Base-by-base conservation (phyloP, 2,113 vertebrate genomes). In the Nansenia antarctica region DNA sequence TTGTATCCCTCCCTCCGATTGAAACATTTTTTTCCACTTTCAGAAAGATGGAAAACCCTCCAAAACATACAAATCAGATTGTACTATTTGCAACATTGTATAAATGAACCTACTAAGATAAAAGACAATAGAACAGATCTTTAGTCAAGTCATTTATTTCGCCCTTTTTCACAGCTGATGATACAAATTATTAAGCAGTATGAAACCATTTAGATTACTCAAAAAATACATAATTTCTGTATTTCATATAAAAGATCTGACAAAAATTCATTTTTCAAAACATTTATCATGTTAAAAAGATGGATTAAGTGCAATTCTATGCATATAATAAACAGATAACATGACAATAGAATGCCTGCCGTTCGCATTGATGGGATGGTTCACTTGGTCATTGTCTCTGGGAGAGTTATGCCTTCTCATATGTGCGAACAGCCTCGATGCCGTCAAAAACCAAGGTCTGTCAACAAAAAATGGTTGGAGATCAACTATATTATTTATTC, bases 391-490 rank as follows among this genome's bases (percentile, higher is more conserved):
- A 22, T n/a, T 37, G 32, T 60, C 26, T 9, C n/a, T n/a, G n/a
- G n/a, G n/a, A n/a, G n/a, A n/a, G n/a, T 90, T 93, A 97, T 4
- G 94, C 95, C 86, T 96, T 98, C 87, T 97, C 95, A 65, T 96
- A 98, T 74, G 91, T 94, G n/a, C 95, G 95, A 76, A 96, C 92
- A 39, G 96, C 92, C 67, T 94, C 92, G 76, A 94, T 74, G 35
- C 96, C 95, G 54, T 93, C 95, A 84, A 94, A 95, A 63, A 92
- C 95, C 64, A 97, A 82, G 75, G 94, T 97, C 97, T 98, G 93
- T 72, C 18, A 76, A 35, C 84, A 64, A 49, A 55, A 39, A 64
- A n/a, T n/a, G n/a, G n/a, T n/a, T n/a, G n/a, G n/a, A n/a, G n/a
- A n/a, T n/a, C n/a, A n/a, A n/a, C n/a, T n/a, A n/a, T n/a, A n/a